phyloP scores from a whole-genome alignment of 2,797 vertebrate genomes.

The Pseudomugil tenellus region DNA sequence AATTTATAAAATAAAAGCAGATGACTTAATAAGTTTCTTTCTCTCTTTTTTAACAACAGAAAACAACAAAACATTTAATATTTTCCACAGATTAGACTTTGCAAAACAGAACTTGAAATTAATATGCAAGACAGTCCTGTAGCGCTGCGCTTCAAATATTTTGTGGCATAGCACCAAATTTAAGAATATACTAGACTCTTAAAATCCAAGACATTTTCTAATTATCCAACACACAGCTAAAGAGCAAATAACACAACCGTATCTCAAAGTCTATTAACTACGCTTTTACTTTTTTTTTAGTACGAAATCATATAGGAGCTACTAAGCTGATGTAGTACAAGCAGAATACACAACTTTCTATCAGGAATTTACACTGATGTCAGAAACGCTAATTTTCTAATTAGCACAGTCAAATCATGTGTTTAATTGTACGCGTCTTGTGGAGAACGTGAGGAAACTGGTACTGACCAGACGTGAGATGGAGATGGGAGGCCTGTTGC shows the following conservation, averaged over 20 bases:
- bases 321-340: no score
- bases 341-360: neutral
- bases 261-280: neutral
- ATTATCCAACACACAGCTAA: neutral
- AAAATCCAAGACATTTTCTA: neutral
- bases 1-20: neutral
- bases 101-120: neutral
- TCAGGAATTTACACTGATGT: neutral
- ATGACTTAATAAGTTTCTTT: neutral
- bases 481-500: slow-evolving; percentile 90
- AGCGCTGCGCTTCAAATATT: no score
- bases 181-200: neutral
- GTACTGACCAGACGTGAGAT: slow-evolving; percentile 89
- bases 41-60: neutral
- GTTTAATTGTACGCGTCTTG: no score
- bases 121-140: neutral
- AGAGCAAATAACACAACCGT: neutral
- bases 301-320: no score
- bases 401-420: neutral
- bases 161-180: neutral
- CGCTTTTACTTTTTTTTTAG: no score
- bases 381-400: neutral
- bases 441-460: neutral
- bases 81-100: neutral
- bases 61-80: neutral